Conservation (phyloP, 2,797 vertebrate genomes). For the Tokudaia tokunoshimensis region DNA sequence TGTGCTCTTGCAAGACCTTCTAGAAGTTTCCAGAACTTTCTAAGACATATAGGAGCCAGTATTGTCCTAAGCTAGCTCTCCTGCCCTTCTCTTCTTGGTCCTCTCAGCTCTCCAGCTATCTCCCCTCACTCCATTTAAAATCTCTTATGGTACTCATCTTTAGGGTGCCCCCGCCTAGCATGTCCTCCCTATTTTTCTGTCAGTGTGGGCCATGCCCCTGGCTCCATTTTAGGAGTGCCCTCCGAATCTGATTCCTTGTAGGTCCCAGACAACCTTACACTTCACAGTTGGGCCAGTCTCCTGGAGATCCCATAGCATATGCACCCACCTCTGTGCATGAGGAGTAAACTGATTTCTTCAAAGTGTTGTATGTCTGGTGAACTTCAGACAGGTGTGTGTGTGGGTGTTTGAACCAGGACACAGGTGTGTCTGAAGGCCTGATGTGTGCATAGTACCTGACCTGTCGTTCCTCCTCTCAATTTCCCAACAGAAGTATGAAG, state of each 20-base stretch:
- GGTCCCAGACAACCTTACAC: neutral
- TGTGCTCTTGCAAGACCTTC: constrained; percentile 33
- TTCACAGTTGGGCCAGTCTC: neutral
- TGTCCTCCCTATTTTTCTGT: neutral
- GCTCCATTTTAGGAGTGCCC: neutral
- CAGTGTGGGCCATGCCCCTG: neutral
- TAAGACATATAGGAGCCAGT: neutral
- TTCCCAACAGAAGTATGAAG: neutral
- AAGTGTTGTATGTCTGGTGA: neutral
- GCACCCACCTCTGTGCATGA: neutral
- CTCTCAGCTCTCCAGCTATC: neutral
- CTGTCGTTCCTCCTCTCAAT: neutral
- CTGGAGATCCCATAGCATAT: neutral
- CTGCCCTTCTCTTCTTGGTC: neutral
- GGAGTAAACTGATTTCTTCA: neutral
- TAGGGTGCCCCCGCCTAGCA: neutral
- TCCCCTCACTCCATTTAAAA: neutral
- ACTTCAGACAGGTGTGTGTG: neutral
- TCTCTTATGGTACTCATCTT: neutral
- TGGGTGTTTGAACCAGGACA: neutral
- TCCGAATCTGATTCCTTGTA: neutral
- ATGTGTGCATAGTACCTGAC: neutral
- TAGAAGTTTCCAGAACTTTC: constrained; percentile 64
- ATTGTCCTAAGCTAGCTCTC: neutral
- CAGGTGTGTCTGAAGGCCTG: neutral